Conservation (phyloP, 1,140 invertebrate genomes). For the Drosophila simulans region DNA sequence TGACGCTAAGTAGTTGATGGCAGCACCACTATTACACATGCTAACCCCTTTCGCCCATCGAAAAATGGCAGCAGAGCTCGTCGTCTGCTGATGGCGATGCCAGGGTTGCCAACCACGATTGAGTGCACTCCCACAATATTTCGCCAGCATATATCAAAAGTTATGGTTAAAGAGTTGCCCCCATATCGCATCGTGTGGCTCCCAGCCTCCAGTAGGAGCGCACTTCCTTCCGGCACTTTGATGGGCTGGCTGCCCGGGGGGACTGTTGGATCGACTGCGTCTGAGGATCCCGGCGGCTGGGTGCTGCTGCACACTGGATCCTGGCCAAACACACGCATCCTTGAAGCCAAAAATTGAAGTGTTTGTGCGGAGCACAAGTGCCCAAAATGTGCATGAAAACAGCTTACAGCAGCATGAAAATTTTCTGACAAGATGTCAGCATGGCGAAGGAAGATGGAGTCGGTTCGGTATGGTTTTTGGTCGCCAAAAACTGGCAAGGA, state of each 20-base stretch:
- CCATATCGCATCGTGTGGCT: constrained; percentile 17
- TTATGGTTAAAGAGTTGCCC: constrained; percentile 79
- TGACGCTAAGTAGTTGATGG: constrained; percentile 82
- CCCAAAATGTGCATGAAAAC: constrained; percentile 80
- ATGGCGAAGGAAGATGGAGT: constrained; percentile 5
- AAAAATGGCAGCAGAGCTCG: not conserved
- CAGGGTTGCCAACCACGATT: constrained; percentile 60
- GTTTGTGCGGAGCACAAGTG: constrained; percentile 76
- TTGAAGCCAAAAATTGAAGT: constrained; percentile 77
- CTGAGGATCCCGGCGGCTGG: constrained; percentile 8
- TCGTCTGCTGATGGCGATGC: constrained; percentile 21
- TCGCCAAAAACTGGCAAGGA: constrained; percentile 13
- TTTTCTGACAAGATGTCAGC: constrained; percentile 67
- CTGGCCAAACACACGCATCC: constrained; percentile 56
- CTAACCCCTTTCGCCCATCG: not conserved
- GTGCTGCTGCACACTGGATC: not conserved
- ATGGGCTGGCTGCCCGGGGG: constrained; percentile 18
- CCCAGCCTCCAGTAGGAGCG: constrained; percentile 1
- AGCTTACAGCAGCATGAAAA: constrained; percentile 78
- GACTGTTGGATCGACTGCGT: constrained; percentile 33
- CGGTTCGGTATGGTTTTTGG: not conserved
- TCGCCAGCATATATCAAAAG: constrained; percentile 81
- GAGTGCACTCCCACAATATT: constrained; percentile 78
- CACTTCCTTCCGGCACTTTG: constrained; percentile 74
- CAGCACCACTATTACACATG: not conserved